Percentiles rank a stretch among this genome's conserved stretches.
These are phyloP conservation scores for Antigone vipio DNA, from an alignment of 2,113 vertebrate species.

Conservation along the genomic window DNA sequence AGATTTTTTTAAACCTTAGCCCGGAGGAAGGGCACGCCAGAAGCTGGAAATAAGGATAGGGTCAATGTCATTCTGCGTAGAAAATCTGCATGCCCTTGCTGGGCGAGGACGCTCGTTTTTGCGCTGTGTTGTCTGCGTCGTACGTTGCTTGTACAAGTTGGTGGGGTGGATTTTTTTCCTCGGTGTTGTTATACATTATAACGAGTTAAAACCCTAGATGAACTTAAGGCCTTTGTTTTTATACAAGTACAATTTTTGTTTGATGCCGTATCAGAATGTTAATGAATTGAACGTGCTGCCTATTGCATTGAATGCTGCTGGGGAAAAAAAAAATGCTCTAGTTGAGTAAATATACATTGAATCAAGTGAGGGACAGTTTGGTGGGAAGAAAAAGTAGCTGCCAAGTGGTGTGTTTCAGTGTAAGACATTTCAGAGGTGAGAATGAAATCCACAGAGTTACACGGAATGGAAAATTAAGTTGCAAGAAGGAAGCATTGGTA, in stretches of 20 bases:
- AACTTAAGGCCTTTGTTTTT: neutral
- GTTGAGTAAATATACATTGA: neutral
- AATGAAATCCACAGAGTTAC: neutral
- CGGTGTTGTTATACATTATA: neutral
- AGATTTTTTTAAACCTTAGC: neutral
- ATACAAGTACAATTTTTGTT: neutral
- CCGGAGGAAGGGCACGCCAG: neutral
- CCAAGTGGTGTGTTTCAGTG: neutral
- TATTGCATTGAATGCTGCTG: neutral
- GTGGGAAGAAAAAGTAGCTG: neutral
- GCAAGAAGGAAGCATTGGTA: neutral
- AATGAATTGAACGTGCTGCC: neutral
- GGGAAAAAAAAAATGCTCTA: neutral
- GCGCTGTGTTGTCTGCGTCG: rapidly evolving
- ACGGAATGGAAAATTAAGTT: neutral
- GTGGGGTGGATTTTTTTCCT: neutral
- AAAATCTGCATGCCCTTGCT: neutral
- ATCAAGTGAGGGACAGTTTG: neutral
- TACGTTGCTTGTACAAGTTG: rapidly evolving
- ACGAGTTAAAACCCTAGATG: neutral
- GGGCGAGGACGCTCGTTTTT: neutral
- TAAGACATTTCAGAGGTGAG: neutral
- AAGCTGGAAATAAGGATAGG: neutral
- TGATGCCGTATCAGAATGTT: neutral
- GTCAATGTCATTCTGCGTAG: neutral